Evolutionary conservation across 2,797 vertebrate genomes (phyloP).

Genomic region (Amphiprion clarkii): DNA sequence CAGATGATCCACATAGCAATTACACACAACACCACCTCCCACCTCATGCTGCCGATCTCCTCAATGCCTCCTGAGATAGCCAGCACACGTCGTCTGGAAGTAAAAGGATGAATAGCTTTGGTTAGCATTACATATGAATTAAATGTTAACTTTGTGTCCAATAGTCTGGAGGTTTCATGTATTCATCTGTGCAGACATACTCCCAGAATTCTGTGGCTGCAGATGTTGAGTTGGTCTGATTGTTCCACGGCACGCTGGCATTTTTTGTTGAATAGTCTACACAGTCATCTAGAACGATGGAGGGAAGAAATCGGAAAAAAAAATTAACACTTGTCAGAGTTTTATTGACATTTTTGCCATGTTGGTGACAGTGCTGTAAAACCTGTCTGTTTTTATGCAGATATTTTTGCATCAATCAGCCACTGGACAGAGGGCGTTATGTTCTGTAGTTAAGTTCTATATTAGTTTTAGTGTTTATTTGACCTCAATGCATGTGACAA

Average conservation of each 20-base stretch:
- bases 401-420: no score
- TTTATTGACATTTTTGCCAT: no score
- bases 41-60: slow-evolving; percentile 54
- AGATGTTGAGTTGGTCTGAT: slow-evolving; percentile 65
- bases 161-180: neutral
- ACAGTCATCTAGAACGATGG: slow-evolving; percentile 71
- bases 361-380: no score
- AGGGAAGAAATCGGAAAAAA: neutral
- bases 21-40: slow-evolving; percentile 70
- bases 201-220: slow-evolving; percentile 86
- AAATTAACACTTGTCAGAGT: no score
- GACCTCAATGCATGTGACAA: neutral
- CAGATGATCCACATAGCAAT: slow-evolving; percentile 76
- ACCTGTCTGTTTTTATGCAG: no score
- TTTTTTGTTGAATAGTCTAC: slow-evolving; percentile 68
- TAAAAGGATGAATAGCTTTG: neutral
- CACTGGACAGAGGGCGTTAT: no score
- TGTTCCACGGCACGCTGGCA: slow-evolving; percentile 43
- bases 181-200: slow-evolving; percentile 61
- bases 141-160: neutral
- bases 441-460: no score
- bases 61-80: slow-evolving; percentile 82
- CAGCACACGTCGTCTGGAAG: slow-evolving; percentile 77
- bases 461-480: no score
- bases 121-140: neutral